Evolutionary conservation across 2,113 vertebrate genomes (phyloP), one percentile per base, ranked within the genome.

Genomic region (Antidorcas marsupialis): DNA sequence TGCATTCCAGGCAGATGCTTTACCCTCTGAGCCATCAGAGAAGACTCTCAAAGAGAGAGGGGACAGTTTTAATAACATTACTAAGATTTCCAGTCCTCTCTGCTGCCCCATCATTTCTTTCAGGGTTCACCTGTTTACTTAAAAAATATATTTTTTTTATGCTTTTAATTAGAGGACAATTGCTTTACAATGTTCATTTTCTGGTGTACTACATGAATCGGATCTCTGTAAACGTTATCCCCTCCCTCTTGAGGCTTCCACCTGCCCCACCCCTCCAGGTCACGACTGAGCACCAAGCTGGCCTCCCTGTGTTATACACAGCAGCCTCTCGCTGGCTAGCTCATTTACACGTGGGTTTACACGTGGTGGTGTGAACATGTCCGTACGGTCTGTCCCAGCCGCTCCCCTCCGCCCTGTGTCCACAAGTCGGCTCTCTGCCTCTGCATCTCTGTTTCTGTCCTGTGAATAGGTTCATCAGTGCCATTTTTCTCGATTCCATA

Each of bases 361-460:
- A 39, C 10, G n/a, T 3, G n/a, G 67, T 12, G 12, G 5, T 3
- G 67, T 23, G n/a, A 39, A 23, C n/a, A 6, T 3, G 67, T 59
- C 15, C 7, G 16, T 4, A 1, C 0, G 30, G 33, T 9, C n/a
- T n/a, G 33, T 6, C 67, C 67, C n/a, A 13, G 19, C n/a, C n/a
- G 2, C 67, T 6, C 9, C n/a, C 10, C n/a, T 36, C 64, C 1
- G 9, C 64, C n/a, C 64, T 36, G 17, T 21, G 64, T 71, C n/a
- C 64, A 23, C 64, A 23, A 39, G n/a, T 36, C 2, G 2, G 64
- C 64, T 21, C 30, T 64, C 67, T 39, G 11, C 67, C n/a, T 12
- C n/a, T 23, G 67, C 5, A 23, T 39, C n/a, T 71, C n/a, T 23
- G 36, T 36, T 23, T 23, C n/a, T 71, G 67, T 23, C 19, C 67